Percentiles rank a stretch among this genome's conserved stretches.
Evolutionary conservation across 2,797 vertebrate species (phyloP).

Genomic region (Enteromius afrohamiltoni): DNA sequence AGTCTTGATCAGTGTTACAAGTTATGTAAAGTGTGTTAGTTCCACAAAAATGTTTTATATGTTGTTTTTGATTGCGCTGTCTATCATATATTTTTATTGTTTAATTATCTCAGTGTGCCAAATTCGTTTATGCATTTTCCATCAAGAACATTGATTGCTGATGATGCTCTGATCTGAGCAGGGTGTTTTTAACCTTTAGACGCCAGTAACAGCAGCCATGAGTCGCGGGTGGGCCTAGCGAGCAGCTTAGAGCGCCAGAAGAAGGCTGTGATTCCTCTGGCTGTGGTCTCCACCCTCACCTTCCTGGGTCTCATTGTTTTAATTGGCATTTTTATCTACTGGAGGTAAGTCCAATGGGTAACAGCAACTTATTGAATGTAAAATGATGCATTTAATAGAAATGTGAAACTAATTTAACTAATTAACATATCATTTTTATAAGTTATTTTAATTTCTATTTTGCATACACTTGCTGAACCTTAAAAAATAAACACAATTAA

Average conservation of each 20-base stretch:
- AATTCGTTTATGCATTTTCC: neutral
- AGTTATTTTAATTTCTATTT: neutral
- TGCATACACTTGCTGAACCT: neutral
- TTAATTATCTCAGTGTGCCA: neutral
- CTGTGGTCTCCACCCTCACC: constrained; percentile 93
- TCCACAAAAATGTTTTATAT: neutral
- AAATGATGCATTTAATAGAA: neutral
- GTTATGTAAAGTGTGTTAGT: neutral
- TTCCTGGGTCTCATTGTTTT: constrained; percentile 90
- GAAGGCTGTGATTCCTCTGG: constrained; percentile 90
- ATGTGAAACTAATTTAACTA: neutral
- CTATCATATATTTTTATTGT: neutral
- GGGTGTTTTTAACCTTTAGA: constrained; percentile 82
- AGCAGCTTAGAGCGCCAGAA: constrained; percentile 82
- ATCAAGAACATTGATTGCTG: neutral
- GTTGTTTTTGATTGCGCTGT: constrained; percentile 5
- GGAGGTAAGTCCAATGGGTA: constrained; percentile 84
- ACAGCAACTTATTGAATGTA: neutral
- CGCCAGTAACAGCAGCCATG: constrained; percentile 97
- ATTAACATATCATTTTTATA: neutral
- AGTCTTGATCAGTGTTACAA: neutral
- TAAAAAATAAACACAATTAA: neutral
- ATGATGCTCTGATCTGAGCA: constrained; percentile 52
- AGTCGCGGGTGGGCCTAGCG: constrained; percentile 89
- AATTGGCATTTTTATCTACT: constrained; percentile 94